Percentiles rank a stretch among this genome's conserved stretches.
These are phyloP conservation scores for Ypsolopha sequella DNA, from an alignment of 2,888 invertebrate species.

Conservation along the genomic window DNA sequence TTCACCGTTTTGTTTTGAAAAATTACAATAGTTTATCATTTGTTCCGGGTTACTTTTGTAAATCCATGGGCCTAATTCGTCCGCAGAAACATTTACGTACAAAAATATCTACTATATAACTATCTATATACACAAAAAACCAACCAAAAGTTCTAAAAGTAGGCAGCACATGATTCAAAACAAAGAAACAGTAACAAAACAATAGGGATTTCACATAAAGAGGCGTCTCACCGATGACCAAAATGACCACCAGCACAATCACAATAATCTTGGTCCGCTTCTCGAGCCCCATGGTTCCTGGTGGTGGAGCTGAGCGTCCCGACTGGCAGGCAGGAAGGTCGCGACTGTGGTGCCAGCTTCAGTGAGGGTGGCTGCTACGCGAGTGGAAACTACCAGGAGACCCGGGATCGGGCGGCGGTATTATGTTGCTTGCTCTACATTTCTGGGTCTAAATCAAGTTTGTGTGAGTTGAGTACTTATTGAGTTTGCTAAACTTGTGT, in stretches of 20 bases:
- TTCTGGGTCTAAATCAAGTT: neutral
- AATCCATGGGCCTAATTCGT: too few species aligned
- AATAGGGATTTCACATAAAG: neutral
- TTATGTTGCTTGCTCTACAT: neutral
- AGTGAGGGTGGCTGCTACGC: neutral
- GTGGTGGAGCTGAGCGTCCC: neutral
- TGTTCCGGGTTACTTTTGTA: too few species aligned
- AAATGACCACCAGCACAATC: slow-evolving; percentile 34
- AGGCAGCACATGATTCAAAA: too few species aligned
- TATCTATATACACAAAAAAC: too few species aligned
- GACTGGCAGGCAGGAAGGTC: neutral
- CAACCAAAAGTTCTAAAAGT: too few species aligned
- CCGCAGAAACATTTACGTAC: too few species aligned
- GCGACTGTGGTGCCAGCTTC: neutral
- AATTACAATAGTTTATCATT: too few species aligned
- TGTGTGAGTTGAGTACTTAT: too few species aligned
- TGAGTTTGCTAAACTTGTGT: too few species aligned
- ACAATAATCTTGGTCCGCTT: slow-evolving; percentile 52
- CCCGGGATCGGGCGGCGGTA: neutral
- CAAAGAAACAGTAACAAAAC: neutral
- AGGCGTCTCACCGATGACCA: slow-evolving; percentile 43
- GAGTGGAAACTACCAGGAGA: neutral
- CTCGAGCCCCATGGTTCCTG: slow-evolving; percentile 43
- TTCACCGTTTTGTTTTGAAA: too few species aligned
- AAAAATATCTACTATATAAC: too few species aligned